These are phyloP conservation scores for Stenopsyche tienmushanensis DNA, from an alignment of 1,140 invertebrate species.

Conservation along the genomic window DNA sequence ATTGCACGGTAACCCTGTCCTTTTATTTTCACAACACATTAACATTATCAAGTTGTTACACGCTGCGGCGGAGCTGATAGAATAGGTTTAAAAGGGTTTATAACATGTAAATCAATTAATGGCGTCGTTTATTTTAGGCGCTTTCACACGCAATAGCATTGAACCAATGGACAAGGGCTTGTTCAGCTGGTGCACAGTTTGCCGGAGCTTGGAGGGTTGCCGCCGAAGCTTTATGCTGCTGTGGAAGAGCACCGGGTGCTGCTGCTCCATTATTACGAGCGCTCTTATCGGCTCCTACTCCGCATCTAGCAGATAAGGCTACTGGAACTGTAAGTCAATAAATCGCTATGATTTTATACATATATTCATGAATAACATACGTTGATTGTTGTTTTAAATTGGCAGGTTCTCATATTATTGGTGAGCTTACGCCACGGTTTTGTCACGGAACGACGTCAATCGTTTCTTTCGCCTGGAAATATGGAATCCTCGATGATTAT, in stretches of 20 bases:
- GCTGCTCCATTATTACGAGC: slow-evolving; percentile 32
- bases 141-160: slow-evolving; percentile 32
- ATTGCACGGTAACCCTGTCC: too few relatives aligned
- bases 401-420: slow-evolving; percentile 35
- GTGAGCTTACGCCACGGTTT: slow-evolving; percentile 36
- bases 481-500: slow-evolving; percentile 20
- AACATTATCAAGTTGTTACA: too few relatives aligned
- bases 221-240: slow-evolving; percentile 37
- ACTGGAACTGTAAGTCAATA: slow-evolving; percentile 37
- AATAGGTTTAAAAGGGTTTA: too few relatives aligned
- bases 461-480: slow-evolving; percentile 12
- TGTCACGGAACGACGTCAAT: slow-evolving; percentile 31
- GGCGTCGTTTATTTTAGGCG: slow-evolving; percentile 32
- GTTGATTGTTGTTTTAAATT: background rate
- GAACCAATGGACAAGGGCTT: slow-evolving; percentile 25
- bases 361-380: too few relatives aligned
- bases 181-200: slow-evolving; percentile 19
- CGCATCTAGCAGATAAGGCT: slow-evolving; percentile 29
- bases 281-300: slow-evolving; percentile 26
- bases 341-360: too few relatives aligned
- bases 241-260: slow-evolving; percentile 28
- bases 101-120: too few relatives aligned
- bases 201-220: slow-evolving; percentile 30
- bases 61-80: too few relatives aligned
- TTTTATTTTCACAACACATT: too few relatives aligned